A percentile compares a stretch with the other conserved stretches of the same genome.
phyloP scores from a whole-genome alignment of 2,797 vertebrate species.

The Sebastes matsubarae region DNA sequence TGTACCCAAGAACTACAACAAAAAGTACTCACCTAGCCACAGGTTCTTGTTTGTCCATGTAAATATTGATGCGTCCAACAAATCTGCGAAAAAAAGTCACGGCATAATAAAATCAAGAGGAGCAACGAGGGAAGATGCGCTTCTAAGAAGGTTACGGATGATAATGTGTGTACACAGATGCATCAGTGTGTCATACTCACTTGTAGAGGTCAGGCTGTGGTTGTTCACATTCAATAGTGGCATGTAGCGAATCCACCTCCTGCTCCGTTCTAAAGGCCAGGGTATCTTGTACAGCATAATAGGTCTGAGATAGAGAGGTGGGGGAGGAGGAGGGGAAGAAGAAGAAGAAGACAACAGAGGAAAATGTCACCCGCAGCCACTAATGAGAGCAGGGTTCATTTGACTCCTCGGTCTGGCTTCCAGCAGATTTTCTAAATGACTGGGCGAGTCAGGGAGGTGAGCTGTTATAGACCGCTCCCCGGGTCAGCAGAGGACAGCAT shows the following conservation, averaged over 20 bases:
- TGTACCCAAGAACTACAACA: neutral
- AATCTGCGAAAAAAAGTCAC: slow-evolving; percentile 83
- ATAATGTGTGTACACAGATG: slow-evolving; percentile 13
- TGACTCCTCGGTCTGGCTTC: slow-evolving; percentile 24
- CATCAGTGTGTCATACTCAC: slow-evolving; percentile 81
- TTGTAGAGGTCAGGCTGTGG: slow-evolving; percentile 99
- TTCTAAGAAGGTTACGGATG: slow-evolving; percentile 4
- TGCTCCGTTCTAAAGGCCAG: slow-evolving; percentile 92
- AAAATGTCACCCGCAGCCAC: slow-evolving; percentile 69
- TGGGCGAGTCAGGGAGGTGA: slow-evolving; percentile 12
- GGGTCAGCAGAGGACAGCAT: slow-evolving; percentile 44
- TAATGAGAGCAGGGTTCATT: slow-evolving; percentile 61
- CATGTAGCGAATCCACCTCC: slow-evolving; percentile 91
- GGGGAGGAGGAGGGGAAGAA: slow-evolving; percentile 9
- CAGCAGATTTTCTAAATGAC: slow-evolving; percentile 44
- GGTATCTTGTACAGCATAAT: slow-evolving; percentile 95
- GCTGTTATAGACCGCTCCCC: slow-evolving; percentile 3
- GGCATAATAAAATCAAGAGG: slow-evolving; percentile 31
- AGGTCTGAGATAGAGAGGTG: slow-evolving; percentile 83
- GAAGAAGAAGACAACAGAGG: slow-evolving; percentile 52
- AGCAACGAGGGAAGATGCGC: neutral
- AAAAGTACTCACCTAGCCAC: slow-evolving; percentile 86
- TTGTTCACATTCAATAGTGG: slow-evolving; percentile 98
- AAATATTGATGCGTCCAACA: slow-evolving; percentile 97
- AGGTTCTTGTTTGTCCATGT: slow-evolving; percentile 91